A percentile compares a stretch with the other conserved stretches of the same genome.
Evolutionary conservation across 2,888 invertebrate species (phyloP).

Genomic region (Cryptosula pallasiana): DNA sequence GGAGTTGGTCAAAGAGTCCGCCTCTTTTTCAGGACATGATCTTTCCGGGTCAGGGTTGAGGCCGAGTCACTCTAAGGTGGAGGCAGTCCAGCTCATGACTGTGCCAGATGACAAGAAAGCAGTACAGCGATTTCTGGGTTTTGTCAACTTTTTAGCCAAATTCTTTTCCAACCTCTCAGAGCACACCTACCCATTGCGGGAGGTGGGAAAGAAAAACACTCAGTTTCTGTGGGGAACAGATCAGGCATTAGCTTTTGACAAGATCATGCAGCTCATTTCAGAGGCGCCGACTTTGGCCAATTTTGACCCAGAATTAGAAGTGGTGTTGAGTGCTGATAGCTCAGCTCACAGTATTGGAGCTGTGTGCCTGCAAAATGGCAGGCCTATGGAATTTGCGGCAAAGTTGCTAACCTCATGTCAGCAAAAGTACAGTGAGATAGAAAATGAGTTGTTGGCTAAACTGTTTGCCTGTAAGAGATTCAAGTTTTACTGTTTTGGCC

Average conservation of each 20-base stretch:
- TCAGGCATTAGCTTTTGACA: no score
- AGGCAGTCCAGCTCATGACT: no score
- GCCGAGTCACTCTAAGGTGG: background rate
- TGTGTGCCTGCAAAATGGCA: no score
- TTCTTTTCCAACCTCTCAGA: background rate
- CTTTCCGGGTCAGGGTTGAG: background rate
- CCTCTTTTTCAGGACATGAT: background rate
- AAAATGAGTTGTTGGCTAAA: background rate
- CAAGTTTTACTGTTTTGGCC: background rate
- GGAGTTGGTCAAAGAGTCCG: no score
- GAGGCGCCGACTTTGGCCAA: no score
- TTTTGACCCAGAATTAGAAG: background rate
- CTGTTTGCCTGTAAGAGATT: background rate
- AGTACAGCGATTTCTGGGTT: slow-evolving; percentile 1
- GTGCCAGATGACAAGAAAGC: no score
- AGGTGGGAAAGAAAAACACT: background rate
- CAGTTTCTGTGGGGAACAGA: slow-evolving; percentile 1
- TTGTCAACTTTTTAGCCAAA: slow-evolving; percentile 1
- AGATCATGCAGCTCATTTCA: no score
- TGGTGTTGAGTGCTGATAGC: background rate
- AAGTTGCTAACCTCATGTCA: background rate
- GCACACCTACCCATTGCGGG: background rate
- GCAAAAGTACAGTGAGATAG: background rate
- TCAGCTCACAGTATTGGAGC: slow-evolving; percentile 8
- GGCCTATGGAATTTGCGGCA: no score